Evolutionary conservation across 2,113 vertebrate species (phyloP).

Genomic region (Macroglossus sobrinus): DNA sequence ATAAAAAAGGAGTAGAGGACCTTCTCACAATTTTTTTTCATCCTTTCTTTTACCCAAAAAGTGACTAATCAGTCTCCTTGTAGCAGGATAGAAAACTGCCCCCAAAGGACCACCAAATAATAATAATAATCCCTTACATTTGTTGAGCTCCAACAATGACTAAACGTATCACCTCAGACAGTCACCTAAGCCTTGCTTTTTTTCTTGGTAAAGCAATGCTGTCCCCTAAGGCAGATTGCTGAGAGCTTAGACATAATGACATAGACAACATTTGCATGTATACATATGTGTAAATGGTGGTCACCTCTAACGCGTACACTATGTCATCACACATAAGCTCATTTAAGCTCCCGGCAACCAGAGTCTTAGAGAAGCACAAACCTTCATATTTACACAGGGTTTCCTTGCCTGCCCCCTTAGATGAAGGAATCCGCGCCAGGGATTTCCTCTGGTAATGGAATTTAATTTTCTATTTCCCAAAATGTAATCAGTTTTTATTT

Average conservation of each 20-base stretch:
- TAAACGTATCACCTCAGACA: background rate
- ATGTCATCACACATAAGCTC: background rate
- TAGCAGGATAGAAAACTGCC: background rate
- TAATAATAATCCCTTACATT: background rate
- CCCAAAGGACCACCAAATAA: background rate
- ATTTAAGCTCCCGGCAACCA: background rate
- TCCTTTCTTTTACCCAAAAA: background rate
- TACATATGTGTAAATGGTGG: rapidly evolving
- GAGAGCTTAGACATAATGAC: background rate
- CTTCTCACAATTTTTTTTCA: background rate
- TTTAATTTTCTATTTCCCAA: background rate
- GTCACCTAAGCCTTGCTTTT: background rate
- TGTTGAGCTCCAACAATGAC: background rate
- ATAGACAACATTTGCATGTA: rapidly evolving
- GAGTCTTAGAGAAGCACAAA: background rate
- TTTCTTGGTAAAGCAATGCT: background rate
- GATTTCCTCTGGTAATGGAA: background rate
- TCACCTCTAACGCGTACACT: background rate
- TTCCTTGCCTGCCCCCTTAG: background rate
- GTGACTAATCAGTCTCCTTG: background rate
- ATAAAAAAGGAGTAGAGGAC: background rate
- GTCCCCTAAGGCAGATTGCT: too few species aligned
- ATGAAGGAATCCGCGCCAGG: background rate
- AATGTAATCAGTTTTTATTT: background rate
- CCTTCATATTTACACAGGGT: background rate